Percentiles rank a stretch among this genome's conserved stretches.
phyloP scores from a whole-genome alignment of 2,888 invertebrate species.

The Psylliodes chrysocephalus region DNA sequence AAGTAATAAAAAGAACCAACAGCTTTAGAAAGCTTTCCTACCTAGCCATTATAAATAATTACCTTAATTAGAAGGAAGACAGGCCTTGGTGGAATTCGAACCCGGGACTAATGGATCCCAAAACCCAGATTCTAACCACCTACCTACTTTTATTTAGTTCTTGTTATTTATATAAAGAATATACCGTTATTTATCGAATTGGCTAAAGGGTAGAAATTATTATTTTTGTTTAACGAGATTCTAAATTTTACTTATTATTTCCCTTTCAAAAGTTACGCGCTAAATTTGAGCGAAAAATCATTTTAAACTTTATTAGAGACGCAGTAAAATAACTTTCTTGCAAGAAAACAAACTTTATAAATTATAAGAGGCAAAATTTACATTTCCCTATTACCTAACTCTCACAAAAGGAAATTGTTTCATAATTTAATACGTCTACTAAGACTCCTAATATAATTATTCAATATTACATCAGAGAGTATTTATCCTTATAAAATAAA shows the following conservation, averaged over 20 bases:
- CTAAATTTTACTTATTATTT: conserved; percentile 1
- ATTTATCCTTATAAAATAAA: too few relatives aligned
- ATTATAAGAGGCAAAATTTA: not conserved
- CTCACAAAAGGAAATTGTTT: not conserved
- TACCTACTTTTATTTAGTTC: too few relatives aligned
- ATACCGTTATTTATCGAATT: not conserved
- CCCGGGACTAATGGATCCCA: too few relatives aligned
- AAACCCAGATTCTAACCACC: too few relatives aligned
- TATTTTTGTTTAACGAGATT: not conserved
- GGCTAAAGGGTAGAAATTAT: not conserved
- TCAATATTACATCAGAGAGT: too few relatives aligned
- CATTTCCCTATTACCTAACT: not conserved
- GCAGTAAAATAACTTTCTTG: not conserved
- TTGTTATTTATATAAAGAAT: too few relatives aligned
- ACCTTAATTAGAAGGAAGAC: too few relatives aligned
- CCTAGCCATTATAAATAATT: too few relatives aligned
- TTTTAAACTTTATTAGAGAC: not conserved
- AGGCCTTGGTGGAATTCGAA: too few relatives aligned
- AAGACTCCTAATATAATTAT: too few relatives aligned
- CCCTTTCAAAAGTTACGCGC: not conserved
- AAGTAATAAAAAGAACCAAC: too few relatives aligned
- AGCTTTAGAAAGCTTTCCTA: too few relatives aligned
- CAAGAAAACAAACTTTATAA: not conserved
- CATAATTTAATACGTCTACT: not conserved
- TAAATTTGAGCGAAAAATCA: conserved; percentile 7